Percentiles rank a stretch among this genome's conserved stretches.
Conservation (phyloP, 2,797 vertebrate species). For the Notolepis coatsorum region DNA sequence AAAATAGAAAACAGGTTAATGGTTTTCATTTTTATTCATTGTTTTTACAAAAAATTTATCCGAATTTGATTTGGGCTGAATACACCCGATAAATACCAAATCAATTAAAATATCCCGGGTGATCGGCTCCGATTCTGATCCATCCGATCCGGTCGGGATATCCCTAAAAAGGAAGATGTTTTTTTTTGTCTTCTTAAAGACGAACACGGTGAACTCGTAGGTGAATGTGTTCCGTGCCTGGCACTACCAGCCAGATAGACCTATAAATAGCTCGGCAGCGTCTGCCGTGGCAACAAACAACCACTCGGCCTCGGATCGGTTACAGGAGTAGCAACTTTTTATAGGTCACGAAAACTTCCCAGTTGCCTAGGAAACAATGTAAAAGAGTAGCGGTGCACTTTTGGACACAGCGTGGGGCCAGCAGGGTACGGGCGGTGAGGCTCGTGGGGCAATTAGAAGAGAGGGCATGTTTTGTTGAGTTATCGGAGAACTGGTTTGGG, state of each 20-base stretch:
- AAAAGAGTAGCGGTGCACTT: constrained; percentile 67
- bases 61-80: too few relatives aligned
- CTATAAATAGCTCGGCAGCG: constrained; percentile 76
- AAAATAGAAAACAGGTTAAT: too few relatives aligned
- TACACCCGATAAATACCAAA: too few relatives aligned
- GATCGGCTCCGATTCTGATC: too few relatives aligned
- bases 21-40: too few relatives aligned
- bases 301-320: constrained; percentile 67
- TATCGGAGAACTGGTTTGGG: constrained; percentile 61
- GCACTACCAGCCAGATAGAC: constrained; percentile 56
- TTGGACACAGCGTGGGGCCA: constrained; percentile 67
- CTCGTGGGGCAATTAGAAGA: constrained; percentile 76
- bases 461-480: constrained; percentile 65
- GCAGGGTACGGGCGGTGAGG: constrained; percentile 83
- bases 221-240: constrained; percentile 42
- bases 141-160: too few relatives aligned
- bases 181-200: constrained; percentile 16
- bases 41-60: too few relatives aligned
- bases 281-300: constrained; percentile 76
- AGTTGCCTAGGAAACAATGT: constrained; percentile 79
- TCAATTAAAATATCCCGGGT: too few relatives aligned
- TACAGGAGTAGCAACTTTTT: constrained; percentile 79
- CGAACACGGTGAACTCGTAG: constrained; percentile 24
- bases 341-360: constrained; percentile 80
- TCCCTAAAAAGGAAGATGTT: not conserved